Conservation (phyloP, 2,888 invertebrate species). For the Coecobrya sp. region DNA sequence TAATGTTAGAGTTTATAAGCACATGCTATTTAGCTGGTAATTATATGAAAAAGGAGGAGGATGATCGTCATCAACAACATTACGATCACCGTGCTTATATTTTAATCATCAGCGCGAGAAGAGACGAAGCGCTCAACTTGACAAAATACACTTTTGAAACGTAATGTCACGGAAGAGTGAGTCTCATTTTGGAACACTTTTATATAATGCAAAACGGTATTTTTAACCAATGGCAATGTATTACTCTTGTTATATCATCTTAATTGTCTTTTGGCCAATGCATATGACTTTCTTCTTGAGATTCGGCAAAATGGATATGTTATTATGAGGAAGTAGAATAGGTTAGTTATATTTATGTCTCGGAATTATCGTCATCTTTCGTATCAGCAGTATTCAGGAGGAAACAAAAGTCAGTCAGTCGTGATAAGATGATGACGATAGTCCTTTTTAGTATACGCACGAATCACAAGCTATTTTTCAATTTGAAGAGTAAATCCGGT, state of each 20-base stretch:
- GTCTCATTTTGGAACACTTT: conserved; percentile 70
- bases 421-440: conserved; percentile 29
- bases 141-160: conserved; percentile 69
- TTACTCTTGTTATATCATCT: conserved; percentile 1
- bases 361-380: not conserved
- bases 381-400: not conserved
- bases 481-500: conserved; percentile 64
- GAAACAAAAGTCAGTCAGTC: conserved; percentile 42
- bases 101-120: not conserved
- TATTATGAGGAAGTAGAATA: not conserved
- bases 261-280: conserved; percentile 53
- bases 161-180: conserved; percentile 79
- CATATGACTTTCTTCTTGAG: not conserved
- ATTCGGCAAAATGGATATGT: conserved; percentile 30
- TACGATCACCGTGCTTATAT: not conserved
- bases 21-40: conserved; percentile 29
- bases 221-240: not conserved
- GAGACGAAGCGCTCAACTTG: conserved; percentile 16
- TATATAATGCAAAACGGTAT: conserved; percentile 5
- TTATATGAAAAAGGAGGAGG: conserved; percentile 53
- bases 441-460: conserved; percentile 4
- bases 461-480: conserved; percentile 54
- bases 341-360: conserved; percentile 34
- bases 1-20: not conserved
- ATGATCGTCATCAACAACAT: conserved; percentile 43